Evolutionary conservation across 2,113 vertebrate species (phyloP).

Genomic region (Mirounga angustirostris): DNA sequence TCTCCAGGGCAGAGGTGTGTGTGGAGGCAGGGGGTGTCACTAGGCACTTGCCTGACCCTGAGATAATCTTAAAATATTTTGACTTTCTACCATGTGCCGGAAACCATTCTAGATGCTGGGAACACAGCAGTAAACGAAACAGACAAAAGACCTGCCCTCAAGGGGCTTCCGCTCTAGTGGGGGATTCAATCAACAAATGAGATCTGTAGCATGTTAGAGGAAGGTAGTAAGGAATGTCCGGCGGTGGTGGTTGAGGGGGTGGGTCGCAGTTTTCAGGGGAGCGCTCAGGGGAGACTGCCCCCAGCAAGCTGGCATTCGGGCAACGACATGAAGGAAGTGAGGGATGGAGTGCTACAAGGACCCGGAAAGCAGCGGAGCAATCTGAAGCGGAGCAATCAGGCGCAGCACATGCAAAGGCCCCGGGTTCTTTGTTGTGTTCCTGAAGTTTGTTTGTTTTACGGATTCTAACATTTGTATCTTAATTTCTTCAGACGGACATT

Average conservation of each 20-base stretch:
- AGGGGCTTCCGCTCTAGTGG: background rate
- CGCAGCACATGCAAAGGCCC: background rate
- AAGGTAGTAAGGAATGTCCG: no score
- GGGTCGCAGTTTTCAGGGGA: background rate
- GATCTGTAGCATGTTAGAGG: accelerated
- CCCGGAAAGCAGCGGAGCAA: background rate
- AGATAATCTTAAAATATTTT: conserved; percentile 1
- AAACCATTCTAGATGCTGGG: background rate
- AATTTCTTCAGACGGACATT: background rate
- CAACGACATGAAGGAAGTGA: background rate
- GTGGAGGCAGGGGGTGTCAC: background rate
- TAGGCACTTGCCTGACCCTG: background rate
- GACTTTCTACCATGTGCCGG: background rate
- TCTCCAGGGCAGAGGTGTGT: background rate
- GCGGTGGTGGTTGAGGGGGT: accelerated
- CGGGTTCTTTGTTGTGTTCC: background rate
- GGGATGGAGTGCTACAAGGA: background rate
- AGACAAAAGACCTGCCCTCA: accelerated
- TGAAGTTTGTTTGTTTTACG: background rate
- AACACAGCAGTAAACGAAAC: background rate
- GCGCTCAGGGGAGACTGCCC: background rate
- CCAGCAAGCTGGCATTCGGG: no score
- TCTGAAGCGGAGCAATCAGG: background rate
- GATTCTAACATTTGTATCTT: background rate
- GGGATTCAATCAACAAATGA: background rate